These are phyloP conservation scores for Uria lomvia DNA, from an alignment of 2,113 vertebrate genomes.

Conservation along the genomic window DNA sequence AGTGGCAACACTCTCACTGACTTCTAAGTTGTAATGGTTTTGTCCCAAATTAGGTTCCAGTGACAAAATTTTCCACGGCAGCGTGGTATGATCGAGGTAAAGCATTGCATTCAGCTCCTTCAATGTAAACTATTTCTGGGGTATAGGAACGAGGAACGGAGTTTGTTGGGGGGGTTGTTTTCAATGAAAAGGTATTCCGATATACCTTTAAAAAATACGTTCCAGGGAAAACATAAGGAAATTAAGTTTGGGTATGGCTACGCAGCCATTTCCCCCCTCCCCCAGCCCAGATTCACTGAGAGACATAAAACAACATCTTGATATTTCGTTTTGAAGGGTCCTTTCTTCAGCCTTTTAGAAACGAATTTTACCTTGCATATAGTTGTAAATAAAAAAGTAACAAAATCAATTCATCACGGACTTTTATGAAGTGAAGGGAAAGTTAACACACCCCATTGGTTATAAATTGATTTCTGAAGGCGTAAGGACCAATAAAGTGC, in stretches of 20 bases:
- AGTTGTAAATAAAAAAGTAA: background rate
- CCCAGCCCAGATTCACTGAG: slow-evolving; percentile 46
- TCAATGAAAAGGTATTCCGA: slow-evolving; percentile 38
- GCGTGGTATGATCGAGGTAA: background rate
- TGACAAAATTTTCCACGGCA: background rate
- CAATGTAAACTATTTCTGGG: slow-evolving; percentile 6
- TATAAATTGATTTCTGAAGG: slow-evolving; percentile 66
- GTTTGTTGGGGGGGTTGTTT: background rate
- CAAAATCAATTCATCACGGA: background rate
- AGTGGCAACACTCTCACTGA: background rate
- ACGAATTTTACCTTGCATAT: background rate
- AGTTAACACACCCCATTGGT: background rate
- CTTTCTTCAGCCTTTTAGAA: slow-evolving; percentile 53
- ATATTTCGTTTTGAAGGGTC: slow-evolving; percentile 38
- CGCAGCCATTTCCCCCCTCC: background rate
- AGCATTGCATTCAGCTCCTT: slow-evolving; percentile 37
- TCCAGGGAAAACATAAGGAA: slow-evolving; percentile 40
- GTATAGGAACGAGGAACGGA: background rate
- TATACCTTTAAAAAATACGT: slow-evolving; percentile 36
- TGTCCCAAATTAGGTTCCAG: background rate
- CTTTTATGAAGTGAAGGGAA: background rate
- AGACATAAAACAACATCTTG: slow-evolving; percentile 44
- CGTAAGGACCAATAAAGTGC: slow-evolving; percentile 30
- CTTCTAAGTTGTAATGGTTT: background rate
- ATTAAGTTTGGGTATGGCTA: background rate